A percentile compares a stretch with the other conserved stretches of the same genome.
Evolutionary conservation across 1,140 invertebrate genomes (phyloP).

Genomic region (Acyrthosiphon pisum): DNA sequence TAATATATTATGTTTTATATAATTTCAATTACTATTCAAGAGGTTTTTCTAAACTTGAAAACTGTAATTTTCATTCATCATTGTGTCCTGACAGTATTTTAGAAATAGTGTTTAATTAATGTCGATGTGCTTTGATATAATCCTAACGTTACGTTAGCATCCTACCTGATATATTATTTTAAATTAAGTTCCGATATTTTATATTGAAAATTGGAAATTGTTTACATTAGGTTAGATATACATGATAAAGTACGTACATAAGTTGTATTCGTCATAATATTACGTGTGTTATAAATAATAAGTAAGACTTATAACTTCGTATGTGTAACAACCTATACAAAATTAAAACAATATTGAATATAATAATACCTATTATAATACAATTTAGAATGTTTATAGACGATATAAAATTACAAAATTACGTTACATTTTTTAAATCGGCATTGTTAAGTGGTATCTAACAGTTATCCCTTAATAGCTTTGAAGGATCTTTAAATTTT

Average conservation of each 20-base stretch:
- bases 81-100: neutral
- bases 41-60: neutral
- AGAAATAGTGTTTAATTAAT: neutral
- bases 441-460: rapidly evolving
- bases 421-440: neutral
- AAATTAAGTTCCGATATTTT: no score
- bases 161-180: no score
- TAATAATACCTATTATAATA: neutral
- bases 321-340: neutral
- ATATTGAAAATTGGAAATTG: no score
- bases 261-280: no score
- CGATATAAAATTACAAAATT: no score
- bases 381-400: neutral
- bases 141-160: neutral
- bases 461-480: neutral
- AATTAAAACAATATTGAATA: no score
- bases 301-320: neutral
- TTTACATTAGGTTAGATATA: no score
- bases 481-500: neutral
- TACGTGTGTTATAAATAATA: neutral
- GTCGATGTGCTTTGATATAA: neutral
- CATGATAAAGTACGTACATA: no score
- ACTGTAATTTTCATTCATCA: neutral
- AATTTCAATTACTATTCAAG: neutral
- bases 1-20: no score